Percentiles rank a stretch among this genome's conserved stretches.
Conservation (phyloP, 2,888 invertebrate genomes). For the Mythimna impura region DNA sequence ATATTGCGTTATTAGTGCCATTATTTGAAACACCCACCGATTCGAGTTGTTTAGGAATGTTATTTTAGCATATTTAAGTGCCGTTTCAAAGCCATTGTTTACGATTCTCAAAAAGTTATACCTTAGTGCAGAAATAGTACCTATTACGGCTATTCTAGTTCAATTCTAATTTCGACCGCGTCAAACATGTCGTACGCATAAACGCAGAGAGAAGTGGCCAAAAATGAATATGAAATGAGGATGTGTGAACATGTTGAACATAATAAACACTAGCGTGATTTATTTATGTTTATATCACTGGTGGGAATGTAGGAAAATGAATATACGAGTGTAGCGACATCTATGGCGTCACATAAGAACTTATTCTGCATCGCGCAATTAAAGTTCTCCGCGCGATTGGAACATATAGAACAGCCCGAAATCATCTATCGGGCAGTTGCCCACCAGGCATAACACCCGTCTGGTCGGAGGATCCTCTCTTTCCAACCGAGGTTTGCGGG, state of each 20-base stretch:
- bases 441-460: no score
- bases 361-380: no score
- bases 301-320: conserved; percentile 66
- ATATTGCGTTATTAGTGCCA: conserved; percentile 10
- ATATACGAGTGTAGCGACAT: no score
- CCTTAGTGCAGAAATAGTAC: conserved; percentile 42
- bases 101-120: conserved; percentile 29
- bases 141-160: conserved; percentile 38
- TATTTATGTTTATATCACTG: conserved; percentile 69
- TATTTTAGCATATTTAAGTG: conserved; percentile 13
- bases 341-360: no score
- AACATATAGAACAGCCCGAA: no score
- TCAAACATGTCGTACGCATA: conserved; percentile 53
- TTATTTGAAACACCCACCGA: conserved; percentile 19
- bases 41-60: conserved; percentile 1
- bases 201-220: conserved; percentile 57
- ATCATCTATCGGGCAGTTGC: no score
- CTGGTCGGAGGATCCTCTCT: no score
- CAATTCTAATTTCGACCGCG: conserved; percentile 70
- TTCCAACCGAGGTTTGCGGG: no score
- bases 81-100: conserved; percentile 34
- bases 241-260: conserved; percentile 70
- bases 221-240: conserved; percentile 75
- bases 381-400: no score
- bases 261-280: conserved; percentile 73